Evolutionary conservation across 2,888 invertebrate species (phyloP), one percentile per base, ranked within the genome.

Genomic region (Ophion slaviceki): DNA sequence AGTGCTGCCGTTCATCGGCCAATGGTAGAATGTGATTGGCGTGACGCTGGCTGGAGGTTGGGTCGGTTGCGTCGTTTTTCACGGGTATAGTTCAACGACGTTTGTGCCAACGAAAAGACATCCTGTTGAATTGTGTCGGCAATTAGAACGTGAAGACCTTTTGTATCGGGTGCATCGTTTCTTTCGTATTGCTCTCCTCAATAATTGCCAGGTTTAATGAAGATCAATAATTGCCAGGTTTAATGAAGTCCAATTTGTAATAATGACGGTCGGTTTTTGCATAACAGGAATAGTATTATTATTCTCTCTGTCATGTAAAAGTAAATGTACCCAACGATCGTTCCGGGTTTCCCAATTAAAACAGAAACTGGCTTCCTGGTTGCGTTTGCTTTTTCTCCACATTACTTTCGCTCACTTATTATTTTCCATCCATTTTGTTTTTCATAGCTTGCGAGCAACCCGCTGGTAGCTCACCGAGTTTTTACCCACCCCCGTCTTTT

Each of bases 371-470:
- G 17, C 14, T 36, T 62, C 67, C 20, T 45, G n/a, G 47, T n/a
- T 32, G 28, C 17, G 14, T 62, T 81, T 75, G 64, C 75, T 78
- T 82, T 80, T 76, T 28, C 20, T 70, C 61, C 57, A 5, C 74
- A 64, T 80, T 82, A 61, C 47, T 66, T 81, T 20, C 47, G 24
- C 28, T 59, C 32, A n/a, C 11, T 75, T 75, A 28, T 82, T 76
- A 75, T 71, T 68, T 81, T 64, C 2, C 20, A 11, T 28, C 61
- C 28, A 61, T 80, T 36, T 66, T 45, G 24, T 8, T 78, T 62
- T 62, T 78, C 20, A 70, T 82, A 45, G 72, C 53, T 78, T 61
- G 72, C 45, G 45, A 82, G 72, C 75, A 84, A 86, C 61, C 71
- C 68, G 36, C 10, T 24, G 57, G 36, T 68, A 76, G 84, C 71